Base-by-base conservation (phyloP, 2,797 vertebrate species). In the Hippopotamyrus pictus region DNA sequence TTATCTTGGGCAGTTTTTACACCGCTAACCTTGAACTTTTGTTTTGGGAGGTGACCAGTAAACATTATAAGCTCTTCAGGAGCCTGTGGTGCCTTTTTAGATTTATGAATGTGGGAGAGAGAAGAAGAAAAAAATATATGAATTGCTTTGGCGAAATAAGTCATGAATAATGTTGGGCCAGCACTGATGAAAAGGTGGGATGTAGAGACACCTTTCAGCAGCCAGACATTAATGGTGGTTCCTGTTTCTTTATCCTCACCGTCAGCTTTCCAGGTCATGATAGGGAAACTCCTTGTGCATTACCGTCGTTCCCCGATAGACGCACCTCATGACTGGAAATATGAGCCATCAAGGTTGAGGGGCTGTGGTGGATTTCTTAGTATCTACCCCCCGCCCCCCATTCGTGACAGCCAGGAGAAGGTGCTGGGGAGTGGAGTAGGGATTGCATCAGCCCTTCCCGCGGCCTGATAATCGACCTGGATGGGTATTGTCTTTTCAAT, bases 1-100 rank as follows among this genome's bases (percentile, higher is more conserved):
- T 94, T 92, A 91, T 90, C 88, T 91, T 86, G 83, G 92, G 89
- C 85, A 90, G 95, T 97, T 97, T 59, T 97, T 95, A 96, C 94
- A 93, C 94, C 94, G 95, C 93, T 96, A 95, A 96, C 95, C 95
- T 96, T 96, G 94, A 96, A 93, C 95, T 93, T 93, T 95, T 95
- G 93, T 96, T 97, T 96, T 95, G 96, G 93, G 25, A 94, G 95
- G 94, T 95, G 95, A 96, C 94, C 94, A 95, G 96, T 96, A 96
- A 97, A 96, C 94, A 96, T 95, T 97, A 97, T 96, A 94, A 94
- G 94, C 95, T 96, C 95, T 92, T 86, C 93, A 95, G 96, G 96
- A 97, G 94, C 93, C 92, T 92, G 94, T 92, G 93, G 92, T 94
- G 89, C 90, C 90, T 93, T 95, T 96, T 95, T 95, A 96, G 95